Percentiles rank a stretch among this genome's conserved stretches.
These are phyloP conservation scores for Lithophane ornitopus DNA, from an alignment of 2,888 invertebrate genomes.

Conservation along the genomic window DNA sequence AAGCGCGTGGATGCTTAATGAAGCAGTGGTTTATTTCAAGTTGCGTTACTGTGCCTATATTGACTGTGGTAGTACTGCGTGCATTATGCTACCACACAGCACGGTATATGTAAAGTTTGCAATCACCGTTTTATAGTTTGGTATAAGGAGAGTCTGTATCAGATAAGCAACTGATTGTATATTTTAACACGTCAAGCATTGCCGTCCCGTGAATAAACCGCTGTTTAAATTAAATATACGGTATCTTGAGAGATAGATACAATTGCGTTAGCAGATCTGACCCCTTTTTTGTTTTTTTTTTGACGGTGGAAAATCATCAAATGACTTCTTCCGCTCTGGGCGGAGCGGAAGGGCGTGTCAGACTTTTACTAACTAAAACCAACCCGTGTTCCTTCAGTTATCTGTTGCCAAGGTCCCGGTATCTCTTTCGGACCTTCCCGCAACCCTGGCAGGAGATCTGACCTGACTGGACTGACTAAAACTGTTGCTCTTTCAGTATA, in stretches of 20 bases:
- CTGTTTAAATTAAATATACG: neutral
- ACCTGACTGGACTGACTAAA: neutral
- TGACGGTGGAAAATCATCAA: no score
- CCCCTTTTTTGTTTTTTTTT: no score
- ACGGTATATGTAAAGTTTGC: constrained; percentile 4
- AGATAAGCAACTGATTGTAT: neutral
- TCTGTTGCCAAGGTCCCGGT: no score
- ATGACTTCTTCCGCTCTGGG: no score
- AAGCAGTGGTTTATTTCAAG: neutral
- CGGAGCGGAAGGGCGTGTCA: no score
- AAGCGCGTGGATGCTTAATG: neutral
- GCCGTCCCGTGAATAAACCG: neutral
- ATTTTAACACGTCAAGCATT: neutral
- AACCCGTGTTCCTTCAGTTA: no score
- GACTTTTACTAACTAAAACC: no score
- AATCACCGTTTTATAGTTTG: constrained; percentile 9
- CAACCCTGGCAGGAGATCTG: no score
- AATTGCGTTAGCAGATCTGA: neutral
- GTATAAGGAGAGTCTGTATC: neutral
- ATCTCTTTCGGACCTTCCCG: no score
- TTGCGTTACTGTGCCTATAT: constrained; percentile 16
- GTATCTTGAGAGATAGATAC: neutral
- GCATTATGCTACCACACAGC: no score
- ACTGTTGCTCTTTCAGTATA: neutral
- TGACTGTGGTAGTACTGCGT: constrained; percentile 8